Conservation (phyloP, 2,797 vertebrate species). For the Xenopus petersii region DNA sequence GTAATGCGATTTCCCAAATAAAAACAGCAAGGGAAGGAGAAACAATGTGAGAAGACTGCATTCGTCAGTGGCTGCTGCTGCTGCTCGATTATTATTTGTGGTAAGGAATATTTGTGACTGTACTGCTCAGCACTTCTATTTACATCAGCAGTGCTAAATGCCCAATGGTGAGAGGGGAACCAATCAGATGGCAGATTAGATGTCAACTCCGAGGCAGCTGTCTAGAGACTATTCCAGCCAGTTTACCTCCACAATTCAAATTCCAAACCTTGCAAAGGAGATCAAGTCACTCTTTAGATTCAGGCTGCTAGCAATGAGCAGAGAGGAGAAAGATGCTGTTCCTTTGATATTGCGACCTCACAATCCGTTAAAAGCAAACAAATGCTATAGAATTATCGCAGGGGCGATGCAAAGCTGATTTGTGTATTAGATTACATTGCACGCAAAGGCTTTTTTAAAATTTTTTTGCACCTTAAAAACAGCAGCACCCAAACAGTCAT, state of each 20-base stretch:
- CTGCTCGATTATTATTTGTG: conserved; percentile 69
- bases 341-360: conserved; percentile 4
- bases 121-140: conserved; percentile 67
- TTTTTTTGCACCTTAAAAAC: too few relatives aligned
- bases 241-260: conserved; percentile 93
- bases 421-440: neutral
- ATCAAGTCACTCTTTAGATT: conserved; percentile 63
- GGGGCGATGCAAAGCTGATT: conserved; percentile 14
- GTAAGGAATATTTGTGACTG: conserved; percentile 68
- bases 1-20: neutral
- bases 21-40: neutral
- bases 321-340: conserved; percentile 31
- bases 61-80: conserved; percentile 28
- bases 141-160: conserved; percentile 76
- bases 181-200: conserved; percentile 88
- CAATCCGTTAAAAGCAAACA: conserved; percentile 2
- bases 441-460: too few relatives aligned
- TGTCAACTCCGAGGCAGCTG: conserved; percentile 86
- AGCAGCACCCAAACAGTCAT: too few relatives aligned
- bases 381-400: conserved; percentile 11
- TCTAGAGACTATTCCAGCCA: conserved; percentile 78
- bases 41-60: neutral
- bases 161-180: conserved; percentile 82
- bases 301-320: conserved; percentile 53
- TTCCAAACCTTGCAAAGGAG: conserved; percentile 71